Percentiles rank a stretch among this genome's conserved stretches.
These are phyloP conservation scores for Sebastes minor DNA, from an alignment of 2,797 vertebrate genomes.

Conservation along the genomic window DNA sequence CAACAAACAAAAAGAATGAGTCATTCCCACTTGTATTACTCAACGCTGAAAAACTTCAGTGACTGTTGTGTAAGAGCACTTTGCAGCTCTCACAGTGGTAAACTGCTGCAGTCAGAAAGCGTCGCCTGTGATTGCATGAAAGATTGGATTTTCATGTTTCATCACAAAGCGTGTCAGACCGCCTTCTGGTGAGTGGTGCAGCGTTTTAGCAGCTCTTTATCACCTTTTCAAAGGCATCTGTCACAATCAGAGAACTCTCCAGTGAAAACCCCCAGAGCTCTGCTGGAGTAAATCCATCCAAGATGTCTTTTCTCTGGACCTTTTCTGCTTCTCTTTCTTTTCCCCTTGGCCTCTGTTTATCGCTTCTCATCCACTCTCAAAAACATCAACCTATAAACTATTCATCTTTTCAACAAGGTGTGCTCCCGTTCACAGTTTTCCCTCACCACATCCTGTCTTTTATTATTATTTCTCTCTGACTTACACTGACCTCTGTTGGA, in stretches of 20 bases:
- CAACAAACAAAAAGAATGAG: neutral
- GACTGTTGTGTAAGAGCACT: slow-evolving; percentile 34
- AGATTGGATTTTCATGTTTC: slow-evolving; percentile 44
- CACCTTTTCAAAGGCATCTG: slow-evolving; percentile 9
- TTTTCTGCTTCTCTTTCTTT: neutral
- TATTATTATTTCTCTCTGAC: neutral
- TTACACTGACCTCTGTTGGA: neutral
- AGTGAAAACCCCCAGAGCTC: neutral
- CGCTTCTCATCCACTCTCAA: neutral
- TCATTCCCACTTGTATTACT: neutral
- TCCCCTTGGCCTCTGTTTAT: neutral
- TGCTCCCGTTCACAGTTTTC: neutral
- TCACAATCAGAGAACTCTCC: neutral
- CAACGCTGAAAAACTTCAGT: neutral
- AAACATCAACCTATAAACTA: neutral
- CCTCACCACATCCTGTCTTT: neutral
- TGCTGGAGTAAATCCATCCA: neutral
- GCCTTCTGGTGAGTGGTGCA: neutral
- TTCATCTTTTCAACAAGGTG: neutral
- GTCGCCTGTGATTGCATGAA: neutral
- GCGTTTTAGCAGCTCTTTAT: slow-evolving; percentile 54
- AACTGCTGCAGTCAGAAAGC: neutral
- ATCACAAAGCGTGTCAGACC: neutral
- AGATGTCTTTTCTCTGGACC: neutral
- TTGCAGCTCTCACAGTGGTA: slow-evolving; percentile 18